phyloP scores from a whole-genome alignment of 1,140 invertebrate genomes.

The Drosophila tropicalis region DNA sequence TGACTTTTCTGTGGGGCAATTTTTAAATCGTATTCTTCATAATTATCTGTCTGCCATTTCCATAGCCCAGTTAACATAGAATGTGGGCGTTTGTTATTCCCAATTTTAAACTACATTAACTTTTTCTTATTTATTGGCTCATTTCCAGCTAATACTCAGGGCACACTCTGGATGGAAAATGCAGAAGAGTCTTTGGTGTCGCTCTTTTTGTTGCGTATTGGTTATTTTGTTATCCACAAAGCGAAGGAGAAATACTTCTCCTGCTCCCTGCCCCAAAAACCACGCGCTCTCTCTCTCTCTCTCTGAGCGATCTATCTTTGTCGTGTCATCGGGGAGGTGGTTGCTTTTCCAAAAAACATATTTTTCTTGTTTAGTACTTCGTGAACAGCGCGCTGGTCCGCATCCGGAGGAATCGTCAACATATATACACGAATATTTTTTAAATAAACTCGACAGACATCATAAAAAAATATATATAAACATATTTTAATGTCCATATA shows the following conservation, averaged over 20 bases:
- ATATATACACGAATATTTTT: conserved; percentile 27
- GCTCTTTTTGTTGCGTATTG: background rate
- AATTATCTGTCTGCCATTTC: conserved; percentile 7
- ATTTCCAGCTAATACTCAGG: conserved; percentile 62
- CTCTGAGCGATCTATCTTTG: conserved; percentile 30
- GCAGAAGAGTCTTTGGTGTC: conserved; percentile 4
- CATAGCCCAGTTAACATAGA: conserved; percentile 44
- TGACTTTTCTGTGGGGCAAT: background rate
- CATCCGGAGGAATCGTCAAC: conserved; percentile 24
- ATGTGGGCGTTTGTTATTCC: conserved; percentile 36
- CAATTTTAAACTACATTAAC: conserved; percentile 54
- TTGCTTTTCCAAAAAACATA: conserved; percentile 48
- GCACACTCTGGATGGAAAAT: conserved; percentile 20
- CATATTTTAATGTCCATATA: background rate
- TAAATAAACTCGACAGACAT: conserved; percentile 6
- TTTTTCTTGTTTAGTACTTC: conserved; percentile 51
- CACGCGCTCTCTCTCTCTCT: conserved; percentile 8
- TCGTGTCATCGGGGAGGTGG: conserved; percentile 6
- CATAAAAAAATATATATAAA: background rate
- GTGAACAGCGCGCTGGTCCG: conserved; percentile 42
- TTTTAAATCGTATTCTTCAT: background rate
- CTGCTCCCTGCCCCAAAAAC: no score
- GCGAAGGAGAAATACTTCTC: background rate
- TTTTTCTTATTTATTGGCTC: conserved; percentile 56
- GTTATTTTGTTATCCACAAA: no score